Base-by-base conservation (phyloP, 2,888 invertebrate genomes). In the Leptura quadrifasciata region DNA sequence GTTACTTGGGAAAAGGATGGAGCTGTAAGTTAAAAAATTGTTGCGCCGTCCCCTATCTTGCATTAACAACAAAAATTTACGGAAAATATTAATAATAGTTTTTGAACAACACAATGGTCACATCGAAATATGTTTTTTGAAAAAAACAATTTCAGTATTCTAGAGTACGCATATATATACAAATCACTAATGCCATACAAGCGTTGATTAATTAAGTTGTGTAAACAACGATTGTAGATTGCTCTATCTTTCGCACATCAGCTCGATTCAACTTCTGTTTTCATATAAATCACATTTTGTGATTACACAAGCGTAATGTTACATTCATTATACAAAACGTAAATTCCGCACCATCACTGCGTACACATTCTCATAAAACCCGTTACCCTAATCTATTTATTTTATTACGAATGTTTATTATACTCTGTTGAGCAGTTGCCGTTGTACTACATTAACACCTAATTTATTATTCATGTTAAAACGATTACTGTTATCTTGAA, bases 271-370 rank as follows among this genome's bases (percentile, higher is more conserved):
- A 63, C 39, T 63, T 18, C 17, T 39, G 39, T 63, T 63, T 63
- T 39, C 39, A 63, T 63, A 27, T 21, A 39, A 63, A 63, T 63
- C 63, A 63, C 63, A 63, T 39, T 39, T 35, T 63, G 17, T 63
- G 39, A 63, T 63, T 63, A 63, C 39, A 20, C 21, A 20, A 63
- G 39, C 63, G 17, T 39, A 12, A 27, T 20, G 39, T 63, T 39
- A 39, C 20, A 60, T 39, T 47, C 20, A 60, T 39, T 47, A 47
- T 12, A 18, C 18, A 63, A 15, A 35, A 63, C 63, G 17, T 39
- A 39, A 63, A 18, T 63, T 47, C 47, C 47, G 47, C 39, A 10
- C 24, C 58, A 58, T 58, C 27, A 58, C 27, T 27, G 27, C 58
- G 6, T 10, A 31, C n/a, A 39, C 20, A 20, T 20, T 39, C 39